Percentiles rank a stretch among this genome's conserved stretches.
Evolutionary conservation across 2,113 vertebrate species (phyloP).

Genomic region (Vireo altiloquus): DNA sequence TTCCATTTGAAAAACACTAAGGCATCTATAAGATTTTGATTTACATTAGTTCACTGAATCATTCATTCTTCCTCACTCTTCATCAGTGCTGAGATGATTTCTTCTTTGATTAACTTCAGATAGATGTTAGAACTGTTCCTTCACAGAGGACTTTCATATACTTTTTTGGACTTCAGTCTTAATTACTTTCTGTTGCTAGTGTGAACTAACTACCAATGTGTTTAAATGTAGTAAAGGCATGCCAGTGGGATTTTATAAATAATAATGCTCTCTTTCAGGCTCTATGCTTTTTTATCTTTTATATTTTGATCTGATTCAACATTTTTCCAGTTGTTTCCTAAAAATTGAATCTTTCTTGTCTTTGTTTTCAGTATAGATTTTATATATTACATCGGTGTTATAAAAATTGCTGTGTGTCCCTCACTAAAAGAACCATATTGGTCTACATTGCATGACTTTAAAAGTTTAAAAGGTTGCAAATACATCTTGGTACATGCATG

Average conservation of each 20-base stretch:
- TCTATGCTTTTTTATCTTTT: background rate
- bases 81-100: constrained; percentile 41
- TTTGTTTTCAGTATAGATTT: background rate
- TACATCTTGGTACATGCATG: background rate
- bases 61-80: constrained; percentile 38
- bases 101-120: constrained; percentile 51
- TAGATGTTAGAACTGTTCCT: constrained; percentile 9
- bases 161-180: background rate
- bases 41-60: constrained; percentile 55
- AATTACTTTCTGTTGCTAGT: constrained; percentile 1
- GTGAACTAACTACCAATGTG: background rate
- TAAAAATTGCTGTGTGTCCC: background rate
- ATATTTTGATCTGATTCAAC: background rate
- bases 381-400: background rate
- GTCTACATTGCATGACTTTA: background rate
- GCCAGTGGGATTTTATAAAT: background rate
- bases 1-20: constrained; percentile 61
- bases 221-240: background rate
- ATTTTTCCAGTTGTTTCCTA: background rate
- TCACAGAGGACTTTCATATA: background rate
- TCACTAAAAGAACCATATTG: background rate
- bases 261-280: background rate
- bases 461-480: background rate
- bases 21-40: constrained; percentile 42
- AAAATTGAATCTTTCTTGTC: background rate